These are phyloP conservation scores for Holacanthus passer DNA, from an alignment of 2,113 vertebrate species.

Conservation along the genomic window DNA sequence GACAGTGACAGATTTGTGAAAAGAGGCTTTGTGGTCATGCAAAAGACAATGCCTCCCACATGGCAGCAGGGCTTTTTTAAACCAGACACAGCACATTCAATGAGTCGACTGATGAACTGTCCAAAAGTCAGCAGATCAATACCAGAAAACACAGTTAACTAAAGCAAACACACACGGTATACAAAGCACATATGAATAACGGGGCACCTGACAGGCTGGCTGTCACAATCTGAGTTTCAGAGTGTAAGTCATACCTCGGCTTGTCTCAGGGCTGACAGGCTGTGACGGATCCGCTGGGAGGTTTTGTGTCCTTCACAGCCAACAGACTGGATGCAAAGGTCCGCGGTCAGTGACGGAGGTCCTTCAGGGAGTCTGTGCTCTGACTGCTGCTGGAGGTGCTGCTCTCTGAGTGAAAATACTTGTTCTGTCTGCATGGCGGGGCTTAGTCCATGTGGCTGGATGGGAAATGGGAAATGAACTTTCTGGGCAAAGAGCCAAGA, in stretches of 20 bases:
- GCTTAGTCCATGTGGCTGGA: constrained; percentile 77
- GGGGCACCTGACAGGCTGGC: constrained; percentile 27
- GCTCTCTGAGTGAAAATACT: constrained; percentile 51
- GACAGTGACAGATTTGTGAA: constrained; percentile 49
- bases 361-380: constrained; percentile 14
- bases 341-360: constrained; percentile 22
- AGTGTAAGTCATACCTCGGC: constrained; percentile 59
- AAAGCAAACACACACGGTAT: background rate
- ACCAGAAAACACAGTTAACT: constrained; percentile 27
- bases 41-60: constrained; percentile 61
- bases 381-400: constrained; percentile 34
- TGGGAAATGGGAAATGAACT: constrained; percentile 79
- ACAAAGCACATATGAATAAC: background rate
- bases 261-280: constrained; percentile 13
- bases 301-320: constrained; percentile 31
- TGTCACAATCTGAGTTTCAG: constrained; percentile 3
- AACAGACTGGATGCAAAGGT: constrained; percentile 11
- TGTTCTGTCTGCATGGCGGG: constrained; percentile 61
- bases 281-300: constrained; percentile 28
- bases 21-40: constrained; percentile 68
- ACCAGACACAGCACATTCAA: constrained; percentile 46
- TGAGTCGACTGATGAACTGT: constrained; percentile 23
- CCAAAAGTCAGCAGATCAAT: constrained; percentile 46
- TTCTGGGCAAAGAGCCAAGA: constrained; percentile 73
- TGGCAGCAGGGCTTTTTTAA: constrained; percentile 51